Evolutionary conservation across 2,113 vertebrate genomes (phyloP).

Genomic region (Planiliza haematocheilus): DNA sequence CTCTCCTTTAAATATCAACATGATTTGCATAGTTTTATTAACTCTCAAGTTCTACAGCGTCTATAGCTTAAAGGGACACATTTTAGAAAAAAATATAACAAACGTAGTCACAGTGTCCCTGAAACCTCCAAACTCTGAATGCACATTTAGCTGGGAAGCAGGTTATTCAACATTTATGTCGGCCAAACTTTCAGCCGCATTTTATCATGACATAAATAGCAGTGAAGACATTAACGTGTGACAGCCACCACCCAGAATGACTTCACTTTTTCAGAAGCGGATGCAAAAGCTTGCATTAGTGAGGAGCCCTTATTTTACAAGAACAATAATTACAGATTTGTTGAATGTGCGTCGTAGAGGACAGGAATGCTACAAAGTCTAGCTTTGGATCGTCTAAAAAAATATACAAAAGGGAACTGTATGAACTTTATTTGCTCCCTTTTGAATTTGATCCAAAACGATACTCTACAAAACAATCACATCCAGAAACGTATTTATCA

Average conservation of each 20-base stretch:
- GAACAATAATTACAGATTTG: not conserved
- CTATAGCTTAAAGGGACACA: too few species aligned
- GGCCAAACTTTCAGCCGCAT: conserved; percentile 8
- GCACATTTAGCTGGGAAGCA: not conserved
- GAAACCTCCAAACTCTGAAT: not conserved
- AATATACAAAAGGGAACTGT: not conserved
- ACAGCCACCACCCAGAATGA: not conserved
- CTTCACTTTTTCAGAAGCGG: not conserved
- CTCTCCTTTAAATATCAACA: not conserved
- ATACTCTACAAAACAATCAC: conserved; percentile 2
- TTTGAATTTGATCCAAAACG: conserved; percentile 12
- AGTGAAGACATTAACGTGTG: too few species aligned
- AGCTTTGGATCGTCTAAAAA: not conserved
- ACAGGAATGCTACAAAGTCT: conserved; percentile 3
- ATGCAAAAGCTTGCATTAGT: not conserved
- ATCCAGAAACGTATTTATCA: not conserved
- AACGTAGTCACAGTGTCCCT: too few species aligned
- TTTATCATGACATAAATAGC: conserved; percentile 3
- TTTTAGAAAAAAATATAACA: too few species aligned
- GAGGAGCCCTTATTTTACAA: not conserved
- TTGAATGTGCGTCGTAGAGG: conserved; percentile 4
- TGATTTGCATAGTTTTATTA: not conserved
- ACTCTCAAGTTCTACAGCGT: not conserved
- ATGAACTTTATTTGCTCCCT: conserved; percentile 11
- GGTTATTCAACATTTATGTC: not conserved